Evolutionary conservation across 2,888 invertebrate species (phyloP).

Genomic region (Pteria penguin): DNA sequence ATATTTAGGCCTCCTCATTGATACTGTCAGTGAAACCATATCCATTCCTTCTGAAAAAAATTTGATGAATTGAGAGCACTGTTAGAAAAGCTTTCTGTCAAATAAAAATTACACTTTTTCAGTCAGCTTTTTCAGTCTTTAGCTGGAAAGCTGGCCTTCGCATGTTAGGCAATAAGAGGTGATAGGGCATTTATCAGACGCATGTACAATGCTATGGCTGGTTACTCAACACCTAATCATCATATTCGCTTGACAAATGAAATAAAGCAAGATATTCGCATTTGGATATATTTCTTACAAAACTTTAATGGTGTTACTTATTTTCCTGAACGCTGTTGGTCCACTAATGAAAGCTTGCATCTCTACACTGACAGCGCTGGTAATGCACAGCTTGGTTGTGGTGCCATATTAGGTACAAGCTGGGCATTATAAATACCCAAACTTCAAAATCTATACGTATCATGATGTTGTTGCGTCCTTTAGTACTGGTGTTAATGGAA

Average conservation of each 20-base stretch:
- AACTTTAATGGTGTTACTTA: not conserved
- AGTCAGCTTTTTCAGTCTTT: conserved; percentile 33
- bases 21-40: conserved; percentile 20
- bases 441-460: conserved; percentile 5
- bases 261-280: not conserved
- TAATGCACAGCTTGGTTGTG: not conserved
- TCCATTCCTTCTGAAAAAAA: conserved; percentile 23
- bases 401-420: not conserved
- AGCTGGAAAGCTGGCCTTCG: conserved; percentile 28
- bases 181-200: conserved; percentile 36
- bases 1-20: conserved; percentile 32
- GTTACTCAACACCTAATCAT: conserved; percentile 31
- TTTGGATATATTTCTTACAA: not conserved
- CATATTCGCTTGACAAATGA: conserved; percentile 5
- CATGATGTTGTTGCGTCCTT: not conserved
- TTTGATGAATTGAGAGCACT: not conserved
- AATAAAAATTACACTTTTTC: conserved; percentile 22
- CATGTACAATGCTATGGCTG: conserved; percentile 30
- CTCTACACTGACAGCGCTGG: not conserved
- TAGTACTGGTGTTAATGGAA: not conserved
- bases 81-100: not conserved
- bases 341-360: too few relatives aligned
- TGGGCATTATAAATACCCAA: not conserved
- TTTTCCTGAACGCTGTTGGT: too few relatives aligned
- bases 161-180: conserved; percentile 26